Evolutionary conservation across 2,888 invertebrate genomes (phyloP), one percentile per base, ranked within the genome.

Genomic region (Hemistola chrysoprasaria): DNA sequence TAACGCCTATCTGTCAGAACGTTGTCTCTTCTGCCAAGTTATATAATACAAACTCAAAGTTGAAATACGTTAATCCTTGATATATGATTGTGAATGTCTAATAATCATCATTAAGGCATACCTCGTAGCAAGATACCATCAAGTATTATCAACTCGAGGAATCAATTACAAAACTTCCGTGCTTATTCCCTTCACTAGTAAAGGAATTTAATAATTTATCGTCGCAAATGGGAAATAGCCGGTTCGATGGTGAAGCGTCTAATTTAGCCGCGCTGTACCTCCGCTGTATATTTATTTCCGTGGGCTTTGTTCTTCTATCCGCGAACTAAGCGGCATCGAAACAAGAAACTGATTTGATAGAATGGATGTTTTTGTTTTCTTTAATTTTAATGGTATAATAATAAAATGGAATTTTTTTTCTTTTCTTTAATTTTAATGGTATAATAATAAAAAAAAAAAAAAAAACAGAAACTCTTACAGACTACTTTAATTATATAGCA

Each of bases 231-330:
- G 66, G 60, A 75, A 70, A 65, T 71, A 65, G 60, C 68, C 59
- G 66, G 53, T 60, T 56, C 59, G 50, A 50, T 32, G 57, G 40
- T 57, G 58, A 59, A 65, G 65, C 65, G 50, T 66, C 71, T 69
- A 70, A 72, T 72, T 71, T 69, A 57, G 70, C 70, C 71, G 62
- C 65, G 61, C 50, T 67, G 67, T 65, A 61, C 58, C 59, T 47
- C 52, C 55, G 56, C 52, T 65, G 65, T 78, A 68, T 81, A 83
- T 87, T 83, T 85, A 83, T 85, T 83, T 81, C 69, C 59, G 66
- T 65, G 66, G 78, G 83, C 79, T 82, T 86, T 83, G 83, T 85
- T 83, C 83, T 84, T 83, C 78, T 84, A 83, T 82, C 78, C 79
- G 71, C 78, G 82, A 85, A 84, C 83, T 84, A 86, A 79, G 68